Conservation (phyloP, 2,113 vertebrate species). For the Pipra filicauda region DNA sequence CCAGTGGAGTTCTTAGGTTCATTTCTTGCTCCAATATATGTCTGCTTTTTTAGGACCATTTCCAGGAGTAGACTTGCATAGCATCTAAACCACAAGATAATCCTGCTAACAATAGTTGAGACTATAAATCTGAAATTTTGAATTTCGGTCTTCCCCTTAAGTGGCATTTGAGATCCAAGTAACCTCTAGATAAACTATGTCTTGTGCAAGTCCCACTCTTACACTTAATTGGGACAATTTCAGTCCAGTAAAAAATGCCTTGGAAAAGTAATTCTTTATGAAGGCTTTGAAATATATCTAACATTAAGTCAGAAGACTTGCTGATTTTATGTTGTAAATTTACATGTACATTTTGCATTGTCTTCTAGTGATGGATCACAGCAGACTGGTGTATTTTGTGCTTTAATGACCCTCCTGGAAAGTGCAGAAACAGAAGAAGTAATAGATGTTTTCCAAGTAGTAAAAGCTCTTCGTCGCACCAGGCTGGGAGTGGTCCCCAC, state of each 20-base stretch:
- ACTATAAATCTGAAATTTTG: not conserved
- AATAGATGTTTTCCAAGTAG: slow-evolving; percentile 91
- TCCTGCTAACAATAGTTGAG: not conserved
- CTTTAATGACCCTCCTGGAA: slow-evolving; percentile 90
- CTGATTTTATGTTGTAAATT: not conserved
- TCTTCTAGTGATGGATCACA: slow-evolving; percentile 85
- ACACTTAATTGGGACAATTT: not conserved
- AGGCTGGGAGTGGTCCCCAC: slow-evolving; percentile 79
- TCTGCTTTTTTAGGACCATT: not conserved
- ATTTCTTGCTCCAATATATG: fast-evolving
- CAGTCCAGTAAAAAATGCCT: not conserved
- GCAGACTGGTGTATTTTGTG: slow-evolving; percentile 86
- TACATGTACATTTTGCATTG: not conserved
- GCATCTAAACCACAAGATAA: not conserved
- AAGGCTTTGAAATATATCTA: not conserved
- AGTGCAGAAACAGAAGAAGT: slow-evolving; percentile 87
- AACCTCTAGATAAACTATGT: not conserved
- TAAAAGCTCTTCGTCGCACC: slow-evolving; percentile 86
- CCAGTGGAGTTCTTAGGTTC: not conserved
- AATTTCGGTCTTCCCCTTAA: not conserved
- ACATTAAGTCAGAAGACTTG: not conserved
- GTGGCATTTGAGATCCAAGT: not conserved
- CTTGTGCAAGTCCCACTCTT: not conserved
- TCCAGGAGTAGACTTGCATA: not conserved
- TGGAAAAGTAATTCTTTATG: not conserved